A percentile compares a stretch with the other conserved stretches of the same genome.
Conservation (phyloP, 2,113 vertebrate species). For the Myotis brandtii region DNA sequence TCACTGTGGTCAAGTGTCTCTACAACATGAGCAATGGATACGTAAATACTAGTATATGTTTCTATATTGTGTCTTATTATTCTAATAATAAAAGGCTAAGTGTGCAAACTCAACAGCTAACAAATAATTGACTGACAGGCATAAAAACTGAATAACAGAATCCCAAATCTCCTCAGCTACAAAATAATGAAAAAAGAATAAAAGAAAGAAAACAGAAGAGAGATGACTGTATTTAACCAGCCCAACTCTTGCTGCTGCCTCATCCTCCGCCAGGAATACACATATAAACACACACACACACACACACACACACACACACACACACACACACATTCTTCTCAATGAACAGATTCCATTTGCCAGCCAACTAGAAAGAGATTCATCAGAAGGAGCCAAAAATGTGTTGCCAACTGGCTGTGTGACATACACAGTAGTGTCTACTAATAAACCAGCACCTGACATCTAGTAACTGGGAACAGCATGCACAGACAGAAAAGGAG, state of each 20-base stretch:
- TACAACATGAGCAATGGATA: neutral
- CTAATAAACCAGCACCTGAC: constrained; percentile 54
- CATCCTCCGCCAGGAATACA: neutral
- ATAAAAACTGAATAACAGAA: constrained; percentile 14
- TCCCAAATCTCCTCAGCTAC: neutral
- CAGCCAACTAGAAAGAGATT: constrained; percentile 64
- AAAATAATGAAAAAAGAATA: neutral
- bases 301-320: neutral
- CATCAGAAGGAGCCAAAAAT: constrained; percentile 61
- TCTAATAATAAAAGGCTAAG: neutral
- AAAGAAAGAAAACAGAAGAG: neutral
- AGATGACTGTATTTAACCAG: neutral
- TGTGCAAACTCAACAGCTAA: neutral
- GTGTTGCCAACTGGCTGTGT: constrained; percentile 69
- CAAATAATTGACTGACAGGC: neutral
- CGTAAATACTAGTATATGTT: neutral
- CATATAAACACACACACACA: constrained; percentile 15
- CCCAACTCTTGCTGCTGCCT: neutral
- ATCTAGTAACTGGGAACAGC: neutral
- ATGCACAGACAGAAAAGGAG: neutral
- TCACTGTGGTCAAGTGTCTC: neutral
- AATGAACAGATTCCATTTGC: constrained; percentile 56
- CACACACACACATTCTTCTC: neutral
- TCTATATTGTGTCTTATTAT: neutral
- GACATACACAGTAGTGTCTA: constrained; percentile 59